phyloP scores from a whole-genome alignment of 2,888 invertebrate genomes.

The Plagodis dolabraria region DNA sequence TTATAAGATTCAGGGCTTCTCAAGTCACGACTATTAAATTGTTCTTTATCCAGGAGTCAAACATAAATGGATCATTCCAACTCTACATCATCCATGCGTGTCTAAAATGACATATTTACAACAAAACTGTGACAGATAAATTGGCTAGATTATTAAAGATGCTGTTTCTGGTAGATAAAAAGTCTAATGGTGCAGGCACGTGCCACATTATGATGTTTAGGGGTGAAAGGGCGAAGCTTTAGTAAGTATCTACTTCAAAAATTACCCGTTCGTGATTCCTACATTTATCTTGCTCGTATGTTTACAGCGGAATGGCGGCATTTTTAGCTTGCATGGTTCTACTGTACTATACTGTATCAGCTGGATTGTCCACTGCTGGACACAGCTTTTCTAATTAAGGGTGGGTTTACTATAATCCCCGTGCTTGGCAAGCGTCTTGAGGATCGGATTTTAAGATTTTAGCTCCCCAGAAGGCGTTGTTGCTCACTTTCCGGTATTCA shows the following conservation, averaged over 20 bases:
- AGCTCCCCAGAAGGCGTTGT: too few relatives aligned
- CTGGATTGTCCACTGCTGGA: too few relatives aligned
- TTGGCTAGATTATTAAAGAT: conserved; percentile 67
- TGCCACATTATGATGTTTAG: conserved; percentile 28
- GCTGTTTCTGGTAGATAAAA: conserved; percentile 55
- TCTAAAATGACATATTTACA: conserved; percentile 28
- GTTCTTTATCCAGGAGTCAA: conserved; percentile 14
- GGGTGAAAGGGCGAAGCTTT: conserved; percentile 18
- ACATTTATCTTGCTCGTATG: not conserved
- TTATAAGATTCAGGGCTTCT: too few relatives aligned
- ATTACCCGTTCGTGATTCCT: not conserved
- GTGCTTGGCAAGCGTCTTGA: too few relatives aligned
- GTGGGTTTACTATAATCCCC: too few relatives aligned
- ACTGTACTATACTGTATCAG: too few relatives aligned
- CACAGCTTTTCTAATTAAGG: too few relatives aligned
- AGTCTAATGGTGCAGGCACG: conserved; percentile 34
- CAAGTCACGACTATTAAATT: conserved; percentile 22
- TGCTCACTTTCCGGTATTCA: too few relatives aligned
- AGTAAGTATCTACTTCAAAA: not conserved
- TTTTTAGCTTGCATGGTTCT: too few relatives aligned
- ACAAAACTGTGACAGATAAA: conserved; percentile 65
- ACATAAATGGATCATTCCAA: conserved; percentile 11
- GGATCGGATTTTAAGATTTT: too few relatives aligned
- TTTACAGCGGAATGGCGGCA: too few relatives aligned
- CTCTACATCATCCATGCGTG: conserved; percentile 25